These are phyloP conservation scores for Callyntrura guangdongensis DNA, from an alignment of 2,888 invertebrate genomes.

Conservation along the genomic window DNA sequence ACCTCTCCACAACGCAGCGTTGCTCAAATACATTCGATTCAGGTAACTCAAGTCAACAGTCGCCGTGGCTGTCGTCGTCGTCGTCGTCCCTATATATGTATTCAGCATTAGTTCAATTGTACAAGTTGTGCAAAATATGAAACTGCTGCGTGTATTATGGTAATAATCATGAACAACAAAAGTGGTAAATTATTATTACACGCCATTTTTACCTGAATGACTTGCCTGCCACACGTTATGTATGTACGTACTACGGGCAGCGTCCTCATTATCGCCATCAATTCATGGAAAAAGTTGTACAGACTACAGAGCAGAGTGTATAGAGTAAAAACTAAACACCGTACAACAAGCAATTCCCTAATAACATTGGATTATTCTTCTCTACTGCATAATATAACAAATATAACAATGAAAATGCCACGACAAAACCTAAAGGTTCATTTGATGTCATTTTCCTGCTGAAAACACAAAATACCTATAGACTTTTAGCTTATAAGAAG, in stretches of 20 bases:
- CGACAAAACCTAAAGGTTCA: no score
- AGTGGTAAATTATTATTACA: conserved; percentile 37
- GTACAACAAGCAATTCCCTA: not conserved
- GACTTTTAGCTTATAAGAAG: no score
- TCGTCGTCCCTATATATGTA: no score
- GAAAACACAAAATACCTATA: no score
- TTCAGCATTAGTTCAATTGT: no score
- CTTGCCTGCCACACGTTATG: not conserved
- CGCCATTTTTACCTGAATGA: conserved; percentile 6
- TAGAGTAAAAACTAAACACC: not conserved
- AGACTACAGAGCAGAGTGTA: not conserved
- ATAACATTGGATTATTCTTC: no score
- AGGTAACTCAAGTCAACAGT: not conserved
- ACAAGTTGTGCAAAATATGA: no score
- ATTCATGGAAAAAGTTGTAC: conserved; percentile 23
- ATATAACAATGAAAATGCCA: no score
- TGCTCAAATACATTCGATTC: no score
- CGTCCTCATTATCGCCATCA: not conserved
- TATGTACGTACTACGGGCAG: not conserved
- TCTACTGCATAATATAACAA: no score
- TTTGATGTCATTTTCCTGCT: no score
- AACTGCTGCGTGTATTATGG: not conserved
- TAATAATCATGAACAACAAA: not conserved
- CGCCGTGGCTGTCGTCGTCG: not conserved
- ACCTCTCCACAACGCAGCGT: no score